A percentile compares a stretch with the other conserved stretches of the same genome.
phyloP scores from a whole-genome alignment of 2,113 vertebrate species.

The Regulus satrapa region DNA sequence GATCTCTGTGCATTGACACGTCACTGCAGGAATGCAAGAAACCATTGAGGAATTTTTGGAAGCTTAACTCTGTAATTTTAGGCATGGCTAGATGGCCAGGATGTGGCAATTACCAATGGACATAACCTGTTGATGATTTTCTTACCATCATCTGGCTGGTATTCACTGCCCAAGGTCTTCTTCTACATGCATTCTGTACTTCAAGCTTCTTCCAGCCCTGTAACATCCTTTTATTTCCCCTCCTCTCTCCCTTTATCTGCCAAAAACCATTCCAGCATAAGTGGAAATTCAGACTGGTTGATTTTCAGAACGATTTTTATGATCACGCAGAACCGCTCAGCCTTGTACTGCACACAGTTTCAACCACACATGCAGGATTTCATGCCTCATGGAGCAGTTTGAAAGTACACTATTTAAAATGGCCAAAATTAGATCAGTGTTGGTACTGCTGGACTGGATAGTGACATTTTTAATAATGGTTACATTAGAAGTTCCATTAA shows the following conservation, averaged over 20 bases:
- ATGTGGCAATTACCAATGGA: neutral
- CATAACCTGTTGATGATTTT: neutral
- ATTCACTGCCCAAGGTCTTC: neutral
- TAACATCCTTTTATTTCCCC: neutral
- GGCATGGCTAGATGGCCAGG: neutral
- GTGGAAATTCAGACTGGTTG: neutral
- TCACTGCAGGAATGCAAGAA: neutral
- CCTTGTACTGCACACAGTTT: neutral
- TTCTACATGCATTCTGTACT: neutral
- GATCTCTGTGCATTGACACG: neutral
- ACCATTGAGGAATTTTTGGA: neutral
- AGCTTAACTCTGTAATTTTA: neutral
- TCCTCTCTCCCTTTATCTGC: neutral
- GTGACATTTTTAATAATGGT: neutral
- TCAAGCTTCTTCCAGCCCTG: neutral
- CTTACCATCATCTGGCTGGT: neutral
- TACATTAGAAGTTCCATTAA: neutral
- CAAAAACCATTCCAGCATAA: neutral
- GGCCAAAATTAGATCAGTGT: neutral
- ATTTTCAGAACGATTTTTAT: neutral
- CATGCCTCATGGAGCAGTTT: neutral
- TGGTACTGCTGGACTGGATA: neutral
- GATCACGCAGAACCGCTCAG: neutral
- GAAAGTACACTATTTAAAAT: neutral
- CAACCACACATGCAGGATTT: neutral